Base-by-base conservation (phyloP, 2,888 invertebrate species). In the Drosophila parthenogenetica region DNA sequence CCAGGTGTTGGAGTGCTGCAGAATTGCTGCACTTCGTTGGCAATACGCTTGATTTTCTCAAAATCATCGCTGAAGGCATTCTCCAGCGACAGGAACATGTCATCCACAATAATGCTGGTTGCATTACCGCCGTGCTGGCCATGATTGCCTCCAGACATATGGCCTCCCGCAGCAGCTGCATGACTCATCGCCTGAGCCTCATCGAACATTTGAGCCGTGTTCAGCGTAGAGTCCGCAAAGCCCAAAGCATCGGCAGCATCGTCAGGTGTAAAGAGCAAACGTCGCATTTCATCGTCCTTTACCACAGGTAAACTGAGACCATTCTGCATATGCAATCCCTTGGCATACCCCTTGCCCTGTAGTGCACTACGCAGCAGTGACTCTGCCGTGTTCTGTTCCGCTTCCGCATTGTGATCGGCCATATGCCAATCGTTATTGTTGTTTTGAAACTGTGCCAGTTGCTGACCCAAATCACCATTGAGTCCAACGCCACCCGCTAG, bases 361-460 rank as follows among this genome's bases (percentile, higher is more conserved):
- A 97, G 93, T 10, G 97, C 97, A 90, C 95, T 97, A 81, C 97
- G 93, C 73, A 97, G 92, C 73, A 97, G 92, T 32, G 97, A 97
- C 89, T 97, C 97, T 17, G 96, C 92, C 5, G 92, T 90, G 45
- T 91, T 92, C 87, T 92, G 91, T 22, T 92, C 94, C 42, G 94
- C 93, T 35, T 92, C 94, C 25, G 94, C 93, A 92, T 96, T 96
- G 91, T 96, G 95, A 90, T 96, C 95, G 62, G 95, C 95, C 90
- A 95, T 94, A 90, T 96, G 96, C 95, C 96, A 96, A 91, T 96
- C 96, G 91, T 96, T 96, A 91, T 96, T 96, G 90, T 96, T 96
- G 87, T 96, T 95, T 90, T 92, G 92, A 64, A 92, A 92, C 64
- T 92, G 92, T n/a, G 91, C 94, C 94, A 92, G 93, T 94, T 94